Evolutionary conservation across 2,888 invertebrate species (phyloP), one percentile per base, ranked within the genome.

Genomic region (Drosophila lacicola): DNA sequence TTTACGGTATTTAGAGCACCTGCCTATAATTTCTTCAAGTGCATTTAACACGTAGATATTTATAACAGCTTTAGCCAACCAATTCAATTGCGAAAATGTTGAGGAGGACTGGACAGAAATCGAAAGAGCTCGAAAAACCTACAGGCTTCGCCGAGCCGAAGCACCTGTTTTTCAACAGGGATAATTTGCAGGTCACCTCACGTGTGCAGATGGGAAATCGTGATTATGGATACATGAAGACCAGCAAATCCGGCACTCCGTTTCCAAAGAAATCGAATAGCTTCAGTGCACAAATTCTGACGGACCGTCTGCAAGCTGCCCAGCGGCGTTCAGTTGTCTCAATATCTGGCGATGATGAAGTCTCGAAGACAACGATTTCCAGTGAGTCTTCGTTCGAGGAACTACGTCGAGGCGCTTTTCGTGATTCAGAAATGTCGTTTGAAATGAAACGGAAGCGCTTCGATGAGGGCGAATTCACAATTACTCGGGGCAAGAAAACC

Each of bases 371-470:
- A 25, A 6, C 25, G 25, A 2, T 29, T 29, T 29, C 25, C 25
- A 29, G 6, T 29, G 25, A 29, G 2, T 5, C 25, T 29, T 29
- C 25, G 2, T 0, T 29, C 25, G 8, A 8, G 25, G 0, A 2
- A 5, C 25, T 29, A 29, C 2, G 8, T 2, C 8, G 2, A 29
- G 2, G 8, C 25, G 0, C 3, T 0, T 5, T 3, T 3, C 2
- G 8, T 5, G 17, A n/a, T 1, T 4, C 0, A 3, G 25, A 39
- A 25, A 25, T 70, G 36, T 21, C 74, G 0, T 84, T 81, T 6
- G 76, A 78, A 37, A 63, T 68, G 54, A 75, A 79, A 8, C 66
- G 85, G 0, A 84, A 82, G n/a, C 36, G 62, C 0, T 85, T 85
- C 33, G 45, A 81, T 36, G 25, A 47, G 19, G 85, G 55, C 8